A percentile compares a stretch with the other conserved stretches of the same genome.
Evolutionary conservation across 2,113 vertebrate genomes (phyloP).

Genomic region (Mirounga angustirostris): DNA sequence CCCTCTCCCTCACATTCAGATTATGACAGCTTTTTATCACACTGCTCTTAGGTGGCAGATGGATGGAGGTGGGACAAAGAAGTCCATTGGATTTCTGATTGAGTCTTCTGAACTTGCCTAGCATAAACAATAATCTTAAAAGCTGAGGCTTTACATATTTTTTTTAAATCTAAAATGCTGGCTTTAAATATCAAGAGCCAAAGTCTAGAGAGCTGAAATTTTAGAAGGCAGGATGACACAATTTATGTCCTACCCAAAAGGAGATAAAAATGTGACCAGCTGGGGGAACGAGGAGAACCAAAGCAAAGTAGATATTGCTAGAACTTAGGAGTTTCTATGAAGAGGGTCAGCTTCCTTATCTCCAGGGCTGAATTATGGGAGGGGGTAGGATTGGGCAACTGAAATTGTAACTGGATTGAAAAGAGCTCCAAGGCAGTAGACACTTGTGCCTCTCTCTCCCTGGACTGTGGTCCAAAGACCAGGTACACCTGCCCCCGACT

Average conservation of each 20-base stretch:
- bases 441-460: neutral
- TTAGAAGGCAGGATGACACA: constrained; percentile 70
- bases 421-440: neutral
- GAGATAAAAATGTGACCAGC: constrained; percentile 67
- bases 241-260: constrained; percentile 62
- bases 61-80: neutral
- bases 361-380: neutral
- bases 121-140: constrained; percentile 62
- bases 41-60: neutral
- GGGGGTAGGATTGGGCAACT: neutral
- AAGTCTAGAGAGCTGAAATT: constrained; percentile 62
- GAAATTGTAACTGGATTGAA: neutral
- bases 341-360: neutral
- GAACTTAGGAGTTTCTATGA: neutral
- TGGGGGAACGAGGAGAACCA: neutral
- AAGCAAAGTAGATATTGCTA: neutral
- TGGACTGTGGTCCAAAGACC: neutral
- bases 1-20: neutral
- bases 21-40: neutral
- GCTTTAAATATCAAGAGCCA: constrained; percentile 74
- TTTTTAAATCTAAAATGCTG: constrained; percentile 32
- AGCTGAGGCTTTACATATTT: constrained; percentile 26
- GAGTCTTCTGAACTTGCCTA: neutral
- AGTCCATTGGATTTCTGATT: constrained; percentile 31
- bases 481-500: neutral